Evolutionary conservation across 2,797 vertebrate genomes (phyloP), one percentile per base, ranked within the genome.

Genomic region (Aplochiton taeniatus): DNA sequence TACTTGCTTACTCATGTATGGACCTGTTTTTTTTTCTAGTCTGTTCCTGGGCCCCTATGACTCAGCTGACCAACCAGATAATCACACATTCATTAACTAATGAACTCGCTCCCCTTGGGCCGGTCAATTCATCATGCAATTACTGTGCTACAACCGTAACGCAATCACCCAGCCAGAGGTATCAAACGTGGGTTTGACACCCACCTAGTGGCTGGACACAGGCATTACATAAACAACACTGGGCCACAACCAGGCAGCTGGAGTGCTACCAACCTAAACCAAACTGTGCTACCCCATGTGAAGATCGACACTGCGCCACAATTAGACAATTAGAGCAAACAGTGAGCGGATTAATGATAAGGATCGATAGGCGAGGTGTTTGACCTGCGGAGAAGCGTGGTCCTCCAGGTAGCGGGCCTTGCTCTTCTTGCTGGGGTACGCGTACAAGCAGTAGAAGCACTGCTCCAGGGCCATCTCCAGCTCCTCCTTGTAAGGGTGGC

Each of bases 351-450:
- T n/a, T n/a, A n/a, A n/a, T n/a, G n/a, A n/a, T n/a, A n/a, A n/a
- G n/a, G n/a, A n/a, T n/a, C n/a, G n/a, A n/a, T n/a, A n/a, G n/a
- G n/a, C n/a, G n/a, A 31, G 46, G 19, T 9, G 60, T 54, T 12
- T 73, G 57, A 98, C 97, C 95, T 98, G 97, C 75, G 94, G 95
- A 45, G 93, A 94, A 0, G 96, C 95, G 83, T 99, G 98, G 52
- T 99, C 98, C 81, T 99, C 98, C 31, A 99, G 86, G 77, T 99
- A 98, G 16, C 97, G 93, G 16, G 97, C 94, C 83, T 98, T 99
- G 92, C 95, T 98, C 87, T 99, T 99, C 88, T 98, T 99, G 87
- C 96, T 99, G 46, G 98, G 98, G 72, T 96, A 96, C 19, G 93
- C 92, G 41, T 97, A 98, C 0, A 99, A 87, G 68, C 98, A 99